Evolutionary conservation across 2,113 vertebrate species (phyloP).

Genomic region (Jaculus jaculus): DNA sequence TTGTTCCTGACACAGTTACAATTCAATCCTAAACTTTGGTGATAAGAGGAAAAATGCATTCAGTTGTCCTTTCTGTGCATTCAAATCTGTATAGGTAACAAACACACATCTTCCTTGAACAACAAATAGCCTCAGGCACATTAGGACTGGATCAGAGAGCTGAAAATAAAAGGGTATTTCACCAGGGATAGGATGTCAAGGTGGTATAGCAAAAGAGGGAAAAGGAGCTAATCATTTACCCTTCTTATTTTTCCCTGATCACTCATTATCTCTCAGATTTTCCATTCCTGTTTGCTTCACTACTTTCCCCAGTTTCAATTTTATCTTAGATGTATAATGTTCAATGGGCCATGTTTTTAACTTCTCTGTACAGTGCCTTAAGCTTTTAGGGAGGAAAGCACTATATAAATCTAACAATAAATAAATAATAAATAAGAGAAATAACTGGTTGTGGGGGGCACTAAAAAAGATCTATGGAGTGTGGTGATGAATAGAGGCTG

Average conservation of each 20-base stretch:
- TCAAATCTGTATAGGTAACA: conserved; percentile 10
- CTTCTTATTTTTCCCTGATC: neutral
- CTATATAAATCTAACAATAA: conserved; percentile 72
- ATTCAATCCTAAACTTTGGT: conserved; percentile 26
- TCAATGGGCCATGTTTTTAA: conserved; percentile 39
- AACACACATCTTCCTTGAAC: conserved; percentile 4
- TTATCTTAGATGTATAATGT: conserved; percentile 63
- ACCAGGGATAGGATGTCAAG: neutral
- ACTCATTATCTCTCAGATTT: conserved; percentile 43
- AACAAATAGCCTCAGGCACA: neutral
- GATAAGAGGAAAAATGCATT: neutral
- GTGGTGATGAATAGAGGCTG: conserved; percentile 39
- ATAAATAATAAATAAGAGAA: conserved; percentile 72
- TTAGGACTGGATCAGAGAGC: neutral
- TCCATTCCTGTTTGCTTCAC: conserved; percentile 41
- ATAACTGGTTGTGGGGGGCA: conserved; percentile 35
- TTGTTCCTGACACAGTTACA: neutral
- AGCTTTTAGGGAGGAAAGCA: conserved; percentile 55
- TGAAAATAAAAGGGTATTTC: neutral
- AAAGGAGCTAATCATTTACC: neutral
- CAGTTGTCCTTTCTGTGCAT: neutral
- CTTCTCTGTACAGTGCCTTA: conserved; percentile 57
- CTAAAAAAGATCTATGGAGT: conserved; percentile 49
- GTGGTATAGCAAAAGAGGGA: neutral
- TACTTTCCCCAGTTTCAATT: conserved; percentile 54